These are phyloP conservation scores for Masnerella sp. DNA, from an alignment of 2,888 invertebrate genomes.

Conservation along the genomic window DNA sequence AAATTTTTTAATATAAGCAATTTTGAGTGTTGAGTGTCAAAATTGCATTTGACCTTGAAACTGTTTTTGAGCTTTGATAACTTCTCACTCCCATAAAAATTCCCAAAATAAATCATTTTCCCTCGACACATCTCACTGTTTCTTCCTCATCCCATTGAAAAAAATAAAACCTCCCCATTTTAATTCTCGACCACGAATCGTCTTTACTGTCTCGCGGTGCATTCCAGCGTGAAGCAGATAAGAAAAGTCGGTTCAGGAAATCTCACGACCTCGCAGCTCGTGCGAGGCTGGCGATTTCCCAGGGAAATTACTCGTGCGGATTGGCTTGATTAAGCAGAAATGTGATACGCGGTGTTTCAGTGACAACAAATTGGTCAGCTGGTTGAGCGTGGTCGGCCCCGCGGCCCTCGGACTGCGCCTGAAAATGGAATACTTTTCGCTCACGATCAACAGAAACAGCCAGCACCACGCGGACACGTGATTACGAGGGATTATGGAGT, in stretches of 20 bases:
- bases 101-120: too few relatives aligned
- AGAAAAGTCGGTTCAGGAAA: slow-evolving; percentile 41
- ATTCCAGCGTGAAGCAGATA: slow-evolving; percentile 41
- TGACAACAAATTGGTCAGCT: slow-evolving; percentile 74
- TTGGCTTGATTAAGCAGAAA: slow-evolving; percentile 53
- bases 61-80: too few relatives aligned
- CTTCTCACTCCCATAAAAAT: too few relatives aligned
- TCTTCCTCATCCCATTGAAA: too few relatives aligned
- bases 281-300: slow-evolving; percentile 45
- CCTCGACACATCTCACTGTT: too few relatives aligned
- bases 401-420: slow-evolving; percentile 70
- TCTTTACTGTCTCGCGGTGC: slow-evolving; percentile 43
- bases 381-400: slow-evolving; percentile 72
- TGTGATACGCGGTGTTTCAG: slow-evolving; percentile 65
- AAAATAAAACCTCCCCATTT: slow-evolving; percentile 12
- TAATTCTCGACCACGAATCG: slow-evolving; percentile 43
- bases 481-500: slow-evolving; percentile 13
- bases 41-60: too few relatives aligned
- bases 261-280: slow-evolving; percentile 59
- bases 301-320: slow-evolving; percentile 43
- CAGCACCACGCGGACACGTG: slow-evolving; percentile 20
- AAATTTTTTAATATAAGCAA: too few relatives aligned
- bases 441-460: slow-evolving; percentile 62
- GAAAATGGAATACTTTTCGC: slow-evolving; percentile 66
- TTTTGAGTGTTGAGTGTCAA: too few relatives aligned